These are phyloP conservation scores for Athene noctua DNA, from an alignment of 2,113 vertebrate genomes.

Conservation along the genomic window DNA sequence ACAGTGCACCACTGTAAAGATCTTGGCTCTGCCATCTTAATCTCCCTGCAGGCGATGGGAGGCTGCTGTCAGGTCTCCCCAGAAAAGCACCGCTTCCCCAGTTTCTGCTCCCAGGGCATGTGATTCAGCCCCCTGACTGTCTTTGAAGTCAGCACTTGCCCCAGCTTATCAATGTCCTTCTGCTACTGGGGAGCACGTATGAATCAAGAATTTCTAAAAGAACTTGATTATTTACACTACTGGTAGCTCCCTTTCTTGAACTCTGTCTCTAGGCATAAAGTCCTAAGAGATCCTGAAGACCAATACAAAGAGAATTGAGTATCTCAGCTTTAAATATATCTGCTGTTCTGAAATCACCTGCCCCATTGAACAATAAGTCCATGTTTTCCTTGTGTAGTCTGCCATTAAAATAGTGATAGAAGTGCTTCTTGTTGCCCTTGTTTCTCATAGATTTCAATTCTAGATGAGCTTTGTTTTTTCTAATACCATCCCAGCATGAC, in stretches of 20 bases:
- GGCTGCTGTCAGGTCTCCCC: not conserved
- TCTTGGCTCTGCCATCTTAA: not conserved
- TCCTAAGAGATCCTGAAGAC: not conserved
- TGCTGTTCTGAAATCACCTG: not conserved
- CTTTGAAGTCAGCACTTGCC: not conserved
- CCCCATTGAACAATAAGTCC: not conserved
- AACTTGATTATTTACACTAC: not conserved
- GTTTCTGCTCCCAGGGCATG: not conserved
- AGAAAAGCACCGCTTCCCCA: not conserved
- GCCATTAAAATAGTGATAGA: not conserved
- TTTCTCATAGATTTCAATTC: not conserved
- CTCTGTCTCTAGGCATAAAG: not conserved
- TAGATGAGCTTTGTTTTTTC: not conserved
- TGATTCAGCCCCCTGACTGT: not conserved
- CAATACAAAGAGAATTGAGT: not conserved
- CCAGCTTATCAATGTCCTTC: not conserved
- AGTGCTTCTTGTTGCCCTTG: not conserved
- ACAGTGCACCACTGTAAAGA: not conserved
- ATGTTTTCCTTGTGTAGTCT: not conserved
- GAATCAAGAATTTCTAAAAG: not conserved
- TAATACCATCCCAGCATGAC: not conserved
- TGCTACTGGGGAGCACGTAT: not conserved
- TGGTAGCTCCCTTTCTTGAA: not conserved
- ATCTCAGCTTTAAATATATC: not conserved
- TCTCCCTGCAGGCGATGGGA: not conserved